Base-by-base conservation (phyloP, 2,888 invertebrate species). In the Acronicta aceris region DNA sequence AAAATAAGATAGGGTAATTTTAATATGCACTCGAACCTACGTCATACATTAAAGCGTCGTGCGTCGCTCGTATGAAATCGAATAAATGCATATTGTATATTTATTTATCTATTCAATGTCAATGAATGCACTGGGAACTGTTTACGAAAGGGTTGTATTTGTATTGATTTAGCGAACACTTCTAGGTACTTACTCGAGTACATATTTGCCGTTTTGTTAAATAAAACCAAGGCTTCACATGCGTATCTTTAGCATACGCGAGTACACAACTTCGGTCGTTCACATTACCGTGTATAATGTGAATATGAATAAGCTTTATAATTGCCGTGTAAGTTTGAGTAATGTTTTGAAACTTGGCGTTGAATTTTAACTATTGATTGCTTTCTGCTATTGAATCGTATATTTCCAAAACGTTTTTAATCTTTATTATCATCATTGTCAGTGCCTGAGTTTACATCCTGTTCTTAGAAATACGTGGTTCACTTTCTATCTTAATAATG, bases 211-310 rank as follows among this genome's bases (percentile, higher is more conserved):
- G 49, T 50, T 59, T 42, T 15, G 49, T 52, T 60, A 67, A 71
- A 71, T 47, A 76, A 36, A 58, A 36, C 57, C 77, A 74, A 76
- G 77, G 76, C 58, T 73, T 46, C 50, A 45, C 53, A 25, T 25
- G 71, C 55, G 47, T 55, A 43, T 52, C 46, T 43, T 60, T 30
- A 43, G 25, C 21, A 36, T 45, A 36, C 21, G 47, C 46, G 9
- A 25, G 52, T 33, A 25, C 42, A 46, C 7, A 56, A 30, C 41
- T 58, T 45, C 53, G 64, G 59, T 63, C 60, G 53, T 69, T 63
- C 58, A 72, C 60, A 69, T 69, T 50, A 54, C 27, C 21, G 13
- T 41, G 36, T 16, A 38, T 36, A 17, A 45, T 56, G 17, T 40
- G 46, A 52, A n/a, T 59, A 49, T 48, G n/a, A 40, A 59, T 48